Evolutionary conservation across 2,113 vertebrate genomes (phyloP), one percentile per base, ranked within the genome.

Genomic region (Ailurus styani): DNA sequence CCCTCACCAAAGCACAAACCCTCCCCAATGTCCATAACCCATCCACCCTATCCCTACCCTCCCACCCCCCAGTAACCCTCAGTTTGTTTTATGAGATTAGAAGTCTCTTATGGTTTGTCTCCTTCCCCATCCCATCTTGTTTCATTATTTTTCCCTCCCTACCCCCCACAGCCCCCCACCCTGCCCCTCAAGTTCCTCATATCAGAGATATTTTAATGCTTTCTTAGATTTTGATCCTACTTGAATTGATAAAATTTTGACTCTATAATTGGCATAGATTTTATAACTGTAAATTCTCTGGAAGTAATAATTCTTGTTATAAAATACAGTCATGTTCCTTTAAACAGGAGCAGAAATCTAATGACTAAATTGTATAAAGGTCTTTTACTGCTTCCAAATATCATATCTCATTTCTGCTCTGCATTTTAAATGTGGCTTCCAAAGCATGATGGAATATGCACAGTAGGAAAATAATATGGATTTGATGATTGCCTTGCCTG

Each of bases 241-340:
- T 73, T n/a, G 31, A 96, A 95, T 50, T 97, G 93, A 95, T 91
- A 97, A 66, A 97, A 47, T 83, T 95, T 94, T 95, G 47, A 47
- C 62, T 96, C 8, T 87, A 62, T 47, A 95, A 94, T 47, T 96
- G 81, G 25, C 78, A 95, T 42, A 90, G 20, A 86, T 96, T 92
- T 66, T 94, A 20, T 31, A 94, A 37, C 3, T 50, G 14, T 40
- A 97, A 82, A 47, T 20, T 95, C 60, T 60, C 55, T 94, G 78
- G 50, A 97, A 94, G 31, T 87, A 25, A 37, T 68, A 75, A 45
- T 81, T 87, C 34, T 42, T 87, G 1, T 91, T 96, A 96, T 64
- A 95, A 25, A 72, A 40, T 60, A 82, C 55, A 84, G 52, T 77
- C 18, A 40, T 21, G 17, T 95, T 88, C 62, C 83, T 96, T 96